Base-by-base conservation (phyloP, 2,113 vertebrate species). In the Hypocryptadius cinnamomeus region DNA sequence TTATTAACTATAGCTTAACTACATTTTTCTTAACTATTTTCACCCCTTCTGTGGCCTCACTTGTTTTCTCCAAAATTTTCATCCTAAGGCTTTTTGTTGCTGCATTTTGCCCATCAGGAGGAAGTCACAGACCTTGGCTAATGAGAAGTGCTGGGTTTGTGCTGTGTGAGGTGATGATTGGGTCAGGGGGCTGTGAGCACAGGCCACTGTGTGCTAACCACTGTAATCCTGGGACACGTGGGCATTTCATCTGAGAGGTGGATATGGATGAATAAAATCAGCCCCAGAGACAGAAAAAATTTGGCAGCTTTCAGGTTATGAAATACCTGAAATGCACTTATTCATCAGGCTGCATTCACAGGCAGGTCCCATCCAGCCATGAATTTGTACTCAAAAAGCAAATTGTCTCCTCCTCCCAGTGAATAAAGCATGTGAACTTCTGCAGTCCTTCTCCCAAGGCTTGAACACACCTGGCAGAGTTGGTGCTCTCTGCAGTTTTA, bases 91-190 rank as follows among this genome's bases (percentile, higher is more conserved):
- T 76, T 76, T 68, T 27, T 64, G 10, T 24, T 16, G 42, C 37
- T 66, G 37, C 9, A 1, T 19, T 6, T 57, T 11, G 7, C 53
- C 68, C 37, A 8, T 16, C 57, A 65, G 93, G 57, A 51, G 40
- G 15, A 60, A 76, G 40, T 27, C 10, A 6, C 50, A 13, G 40
- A 6, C 20, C 40, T 6, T 23, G 77, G 12, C 39, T 77, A 9
- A 35, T 1, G 39, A 23, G 66, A 1, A 2, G 48, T 1, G 8
- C n/a, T 74, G 57, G 23, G 31, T 57, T 87, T 39, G 85, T 56
- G 65, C 72, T 18, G 0, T 24, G 11, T 0, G 3, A 61, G 74
- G 56, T n/a, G 9, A 10, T 1, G 23, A 8, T 1, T 0, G 5
- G 44, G 23, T 5, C 56, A 24, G 59, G 6, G 31, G 10, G 11